phyloP scores from a whole-genome alignment of 2,113 vertebrate genomes.

The Bubalus kerabau region DNA sequence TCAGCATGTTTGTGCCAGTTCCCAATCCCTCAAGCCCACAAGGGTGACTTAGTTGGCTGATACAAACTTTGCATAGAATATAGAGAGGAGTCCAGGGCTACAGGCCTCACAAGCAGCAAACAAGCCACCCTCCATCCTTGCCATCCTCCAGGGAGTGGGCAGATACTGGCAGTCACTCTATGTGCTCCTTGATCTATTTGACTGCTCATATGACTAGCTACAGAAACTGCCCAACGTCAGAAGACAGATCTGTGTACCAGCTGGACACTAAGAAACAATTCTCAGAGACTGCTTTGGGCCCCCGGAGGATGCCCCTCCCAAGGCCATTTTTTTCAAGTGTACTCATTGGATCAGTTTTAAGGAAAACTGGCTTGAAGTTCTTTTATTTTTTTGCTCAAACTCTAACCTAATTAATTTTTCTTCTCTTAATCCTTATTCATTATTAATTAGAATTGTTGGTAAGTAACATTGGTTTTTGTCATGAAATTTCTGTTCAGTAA shows the following conservation, averaged over 20 bases:
- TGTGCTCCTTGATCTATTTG: not conserved
- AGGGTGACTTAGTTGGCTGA: not conserved
- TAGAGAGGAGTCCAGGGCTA: not conserved
- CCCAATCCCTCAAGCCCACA: not conserved
- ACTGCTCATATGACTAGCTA: not conserved
- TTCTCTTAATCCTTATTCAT: not conserved
- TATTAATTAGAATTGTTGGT: not conserved
- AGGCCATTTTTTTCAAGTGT: too few species aligned
- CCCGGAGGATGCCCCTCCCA: rapidly evolving
- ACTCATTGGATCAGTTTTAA: not conserved
- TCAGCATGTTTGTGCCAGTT: not conserved
- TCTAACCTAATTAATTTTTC: not conserved
- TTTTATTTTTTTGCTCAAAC: not conserved
- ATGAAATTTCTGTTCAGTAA: not conserved
- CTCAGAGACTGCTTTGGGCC: not conserved
- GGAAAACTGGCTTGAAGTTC: not conserved
- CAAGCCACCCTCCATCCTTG: not conserved
- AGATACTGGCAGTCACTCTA: not conserved
- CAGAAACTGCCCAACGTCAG: not conserved
- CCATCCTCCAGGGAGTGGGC: not conserved
- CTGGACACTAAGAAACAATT: not conserved
- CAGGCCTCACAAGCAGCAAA: not conserved
- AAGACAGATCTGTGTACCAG: not conserved
- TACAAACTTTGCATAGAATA: not conserved
- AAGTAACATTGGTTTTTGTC: not conserved